phyloP scores from a whole-genome alignment of 2,888 invertebrate genomes.

The Cordilura impudica region DNA sequence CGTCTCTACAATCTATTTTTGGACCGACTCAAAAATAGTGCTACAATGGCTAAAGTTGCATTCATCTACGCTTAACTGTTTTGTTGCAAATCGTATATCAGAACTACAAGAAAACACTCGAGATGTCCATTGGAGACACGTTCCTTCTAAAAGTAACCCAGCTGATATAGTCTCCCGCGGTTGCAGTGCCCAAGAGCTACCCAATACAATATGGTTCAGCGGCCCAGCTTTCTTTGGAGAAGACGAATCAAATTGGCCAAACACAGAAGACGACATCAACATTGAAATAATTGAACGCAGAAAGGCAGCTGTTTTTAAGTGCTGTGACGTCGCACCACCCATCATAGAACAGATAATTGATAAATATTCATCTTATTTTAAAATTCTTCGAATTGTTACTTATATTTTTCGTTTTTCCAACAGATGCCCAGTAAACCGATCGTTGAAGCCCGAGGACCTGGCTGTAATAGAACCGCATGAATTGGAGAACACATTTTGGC shows the following conservation, averaged over 20 bases:
- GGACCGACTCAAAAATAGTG: slow-evolving; percentile 19
- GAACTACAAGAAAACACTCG: slow-evolving; percentile 39
- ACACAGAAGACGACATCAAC: neutral
- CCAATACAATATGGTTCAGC: slow-evolving; percentile 41
- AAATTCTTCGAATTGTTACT: slow-evolving; percentile 13
- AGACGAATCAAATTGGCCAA: neutral
- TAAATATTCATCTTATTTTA: slow-evolving; percentile 19
- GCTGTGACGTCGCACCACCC: neutral
- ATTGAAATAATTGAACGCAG: neutral
- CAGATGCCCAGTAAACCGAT: slow-evolving; percentile 7
- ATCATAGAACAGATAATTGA: slow-evolving; percentile 21
- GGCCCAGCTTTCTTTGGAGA: slow-evolving; percentile 37
- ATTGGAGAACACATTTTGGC: neutral
- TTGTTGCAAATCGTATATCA: slow-evolving; percentile 55
- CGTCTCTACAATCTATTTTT: slow-evolving; percentile 23
- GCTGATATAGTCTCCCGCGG: slow-evolving; percentile 42
- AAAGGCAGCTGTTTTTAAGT: slow-evolving; percentile 3
- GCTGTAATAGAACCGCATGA: neutral
- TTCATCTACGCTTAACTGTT: slow-evolving; percentile 47
- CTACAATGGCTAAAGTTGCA: slow-evolving; percentile 15
- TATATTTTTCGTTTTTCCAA: slow-evolving; percentile 26
- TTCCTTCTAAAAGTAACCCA: slow-evolving; percentile 37
- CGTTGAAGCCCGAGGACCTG: neutral
- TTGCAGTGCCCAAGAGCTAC: slow-evolving; percentile 23
- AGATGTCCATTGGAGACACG: slow-evolving; percentile 40